Conservation (phyloP, 1,140 invertebrate species). For the Ladona fulva region DNA sequence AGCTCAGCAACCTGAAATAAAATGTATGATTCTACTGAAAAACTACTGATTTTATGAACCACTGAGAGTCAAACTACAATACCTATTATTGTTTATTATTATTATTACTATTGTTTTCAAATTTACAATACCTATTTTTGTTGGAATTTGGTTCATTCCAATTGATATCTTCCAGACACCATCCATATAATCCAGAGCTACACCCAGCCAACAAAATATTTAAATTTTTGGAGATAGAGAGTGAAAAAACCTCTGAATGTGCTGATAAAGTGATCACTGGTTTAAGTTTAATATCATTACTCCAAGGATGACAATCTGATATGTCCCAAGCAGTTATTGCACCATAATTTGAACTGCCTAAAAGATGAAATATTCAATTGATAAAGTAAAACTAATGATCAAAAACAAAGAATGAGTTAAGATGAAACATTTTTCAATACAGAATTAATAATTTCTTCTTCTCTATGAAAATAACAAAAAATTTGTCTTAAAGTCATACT, state of each 20-base stretch:
- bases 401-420: too few relatives aligned
- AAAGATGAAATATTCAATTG: too few relatives aligned
- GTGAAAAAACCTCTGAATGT: slow-evolving; percentile 25
- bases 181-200: slow-evolving; percentile 23
- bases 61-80: too few relatives aligned
- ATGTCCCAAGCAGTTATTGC: slow-evolving; percentile 39
- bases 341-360: slow-evolving; percentile 38
- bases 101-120: too few relatives aligned
- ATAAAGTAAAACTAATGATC: too few relatives aligned
- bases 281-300: slow-evolving; percentile 28
- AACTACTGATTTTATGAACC: too few relatives aligned
- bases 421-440: too few relatives aligned
- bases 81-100: slow-evolving; percentile 8
- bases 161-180: not conserved
- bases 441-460: too few relatives aligned
- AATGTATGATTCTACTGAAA: slow-evolving; percentile 15
- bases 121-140: slow-evolving; percentile 2
- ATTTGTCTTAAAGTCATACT: too few relatives aligned
- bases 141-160: not conserved
- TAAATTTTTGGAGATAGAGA: slow-evolving; percentile 21
- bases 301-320: slow-evolving; percentile 32
- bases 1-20: not conserved
- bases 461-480: too few relatives aligned
- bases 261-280: slow-evolving; percentile 25
- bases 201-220: slow-evolving; percentile 24